Evolutionary conservation across 2,888 invertebrate genomes (phyloP), one percentile per base, ranked within the genome.

Genomic region (Heptascelio sp.): DNA sequence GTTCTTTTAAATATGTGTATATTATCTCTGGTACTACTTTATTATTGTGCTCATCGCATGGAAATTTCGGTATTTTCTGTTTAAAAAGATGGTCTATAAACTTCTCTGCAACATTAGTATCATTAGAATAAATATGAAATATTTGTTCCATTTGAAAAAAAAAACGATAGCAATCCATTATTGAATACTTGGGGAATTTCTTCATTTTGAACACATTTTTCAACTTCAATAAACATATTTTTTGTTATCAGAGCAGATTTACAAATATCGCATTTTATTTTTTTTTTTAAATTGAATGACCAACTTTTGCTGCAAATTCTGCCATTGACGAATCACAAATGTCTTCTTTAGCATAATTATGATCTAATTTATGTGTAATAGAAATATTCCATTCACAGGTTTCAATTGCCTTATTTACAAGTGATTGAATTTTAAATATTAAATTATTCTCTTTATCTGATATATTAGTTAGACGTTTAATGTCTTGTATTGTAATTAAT

Each of bases 401-500:
- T 57, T 23, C 30, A n/a, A 30, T 4, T 30, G 30, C 17, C 26
- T 55, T n/a, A 4, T 30, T 23, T 2, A 30, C 26, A 30, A 57
- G 13, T 57, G 57, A 57, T 57, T 30, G 26, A 19, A 59, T 59
- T 59, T 34, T 59, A 6, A n/a, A 59, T 19, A 34, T 11, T 17
- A 59, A 21, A 59, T 59, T 15, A 8, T 51, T n/a, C 17, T 2
- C 26, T n/a, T 26, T 3, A 26, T 55, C n/a, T n/a, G n/a, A n/a
- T n/a, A n/a, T 26, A 25, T 55, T 25, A 40, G 23, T 21, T 21
- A 30, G 43, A 62, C 19, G 43, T 43, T 62, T 62, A 43, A 62
- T 62, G n/a, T 62, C 43, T 43, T 25, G 3, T 6, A 62, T 25
- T 25, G 62, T 43, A 9, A 62, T 21, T 62, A 62, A 43, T 40